Evolutionary conservation across 2,113 vertebrate genomes (phyloP).

Genomic region (Megaceryle torquata): DNA sequence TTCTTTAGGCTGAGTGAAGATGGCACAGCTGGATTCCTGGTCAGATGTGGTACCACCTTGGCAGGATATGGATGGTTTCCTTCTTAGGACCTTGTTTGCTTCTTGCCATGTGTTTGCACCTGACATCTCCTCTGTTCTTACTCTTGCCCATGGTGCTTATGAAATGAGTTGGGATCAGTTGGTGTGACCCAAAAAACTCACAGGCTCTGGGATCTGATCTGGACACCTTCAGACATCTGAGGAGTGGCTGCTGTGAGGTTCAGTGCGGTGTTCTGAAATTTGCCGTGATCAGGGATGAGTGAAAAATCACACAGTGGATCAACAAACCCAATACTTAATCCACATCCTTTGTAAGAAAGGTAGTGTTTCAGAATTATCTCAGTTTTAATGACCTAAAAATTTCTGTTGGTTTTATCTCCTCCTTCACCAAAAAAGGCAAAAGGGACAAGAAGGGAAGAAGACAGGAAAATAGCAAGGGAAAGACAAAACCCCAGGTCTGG

Average conservation of each 20-base stretch:
- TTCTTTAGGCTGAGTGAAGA: background rate
- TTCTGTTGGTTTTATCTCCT: background rate
- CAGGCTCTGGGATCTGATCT: background rate
- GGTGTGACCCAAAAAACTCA: background rate
- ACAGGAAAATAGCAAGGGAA: background rate
- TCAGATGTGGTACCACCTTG: too few species aligned
- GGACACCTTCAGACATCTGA: background rate
- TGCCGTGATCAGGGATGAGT: background rate
- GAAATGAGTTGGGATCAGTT: background rate
- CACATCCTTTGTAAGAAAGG: background rate
- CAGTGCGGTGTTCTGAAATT: background rate
- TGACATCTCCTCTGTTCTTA: background rate
- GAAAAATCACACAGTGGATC: background rate
- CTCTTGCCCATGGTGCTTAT: background rate
- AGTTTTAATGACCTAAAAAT: background rate
- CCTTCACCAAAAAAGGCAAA: background rate
- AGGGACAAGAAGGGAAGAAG: background rate
- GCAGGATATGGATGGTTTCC: background rate
- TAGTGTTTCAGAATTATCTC: background rate
- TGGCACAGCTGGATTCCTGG: background rate
- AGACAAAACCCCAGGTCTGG: background rate
- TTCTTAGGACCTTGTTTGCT: background rate
- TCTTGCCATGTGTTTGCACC: rapidly evolving
- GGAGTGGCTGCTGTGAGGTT: background rate
- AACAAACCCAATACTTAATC: background rate